A percentile compares a stretch with the other conserved stretches of the same genome.
Conservation (phyloP, 2,888 invertebrate genomes). For the Aphidoletes aphidimyza region DNA sequence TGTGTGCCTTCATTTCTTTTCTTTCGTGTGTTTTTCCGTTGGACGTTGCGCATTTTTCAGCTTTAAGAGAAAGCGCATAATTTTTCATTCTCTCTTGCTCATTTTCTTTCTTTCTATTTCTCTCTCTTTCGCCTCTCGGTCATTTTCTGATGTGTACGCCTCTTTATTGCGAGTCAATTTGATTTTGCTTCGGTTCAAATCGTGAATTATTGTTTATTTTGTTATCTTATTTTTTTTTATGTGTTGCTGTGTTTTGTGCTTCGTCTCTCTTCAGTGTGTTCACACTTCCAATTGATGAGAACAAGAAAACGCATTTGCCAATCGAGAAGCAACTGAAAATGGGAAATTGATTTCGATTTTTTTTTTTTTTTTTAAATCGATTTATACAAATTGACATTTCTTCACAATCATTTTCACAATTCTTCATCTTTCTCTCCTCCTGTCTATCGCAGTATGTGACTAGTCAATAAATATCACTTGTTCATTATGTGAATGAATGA, state of each 20-base stretch:
- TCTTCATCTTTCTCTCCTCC: background rate
- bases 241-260: too few relatives aligned
- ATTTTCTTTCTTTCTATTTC: background rate
- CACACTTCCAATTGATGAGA: slow-evolving; percentile 7
- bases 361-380: too few relatives aligned
- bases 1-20: background rate
- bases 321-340: background rate
- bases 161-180: too few relatives aligned
- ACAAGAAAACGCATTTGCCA: background rate
- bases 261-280: background rate
- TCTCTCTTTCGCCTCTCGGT: too few relatives aligned
- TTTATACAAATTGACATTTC: background rate
- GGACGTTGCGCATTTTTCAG: slow-evolving; percentile 44
- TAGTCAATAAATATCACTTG: background rate
- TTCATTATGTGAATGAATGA: too few relatives aligned
- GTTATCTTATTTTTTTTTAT: too few relatives aligned
- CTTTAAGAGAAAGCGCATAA: slow-evolving; percentile 30
- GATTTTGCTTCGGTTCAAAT: slow-evolving; percentile 35
- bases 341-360: slow-evolving; percentile 45
- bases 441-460: background rate
- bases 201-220: slow-evolving; percentile 51
- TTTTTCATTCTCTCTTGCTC: background rate
- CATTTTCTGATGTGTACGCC: too few relatives aligned
- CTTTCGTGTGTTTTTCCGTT: background rate
- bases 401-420: slow-evolving; percentile 4